phyloP scores from a whole-genome alignment of 2,888 invertebrate species.

The Epirrhoe alternata region DNA sequence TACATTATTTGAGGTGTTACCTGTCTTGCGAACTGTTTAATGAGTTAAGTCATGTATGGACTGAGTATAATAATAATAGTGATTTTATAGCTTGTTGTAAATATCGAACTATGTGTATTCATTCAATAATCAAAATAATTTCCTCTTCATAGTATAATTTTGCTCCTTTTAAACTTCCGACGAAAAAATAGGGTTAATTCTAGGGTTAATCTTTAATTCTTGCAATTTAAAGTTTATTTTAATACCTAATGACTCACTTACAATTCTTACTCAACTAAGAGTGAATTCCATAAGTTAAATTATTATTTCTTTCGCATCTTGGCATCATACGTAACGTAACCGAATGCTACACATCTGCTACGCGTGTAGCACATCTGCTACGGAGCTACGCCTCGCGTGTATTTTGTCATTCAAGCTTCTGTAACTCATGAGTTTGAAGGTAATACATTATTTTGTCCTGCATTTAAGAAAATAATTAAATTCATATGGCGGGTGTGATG shows the following conservation, averaged over 20 bases:
- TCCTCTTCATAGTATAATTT: no score
- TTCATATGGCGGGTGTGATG: background rate
- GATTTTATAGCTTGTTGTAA: no score
- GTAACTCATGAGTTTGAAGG: constrained; percentile 7
- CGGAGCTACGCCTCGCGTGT: constrained; percentile 41
- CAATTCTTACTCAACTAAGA: background rate
- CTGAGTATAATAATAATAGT: no score
- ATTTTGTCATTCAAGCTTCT: constrained; percentile 39
- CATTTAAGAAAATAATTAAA: background rate
- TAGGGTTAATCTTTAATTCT: background rate
- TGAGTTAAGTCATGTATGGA: constrained; percentile 5
- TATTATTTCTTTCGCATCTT: constrained; percentile 37
- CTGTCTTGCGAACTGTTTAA: constrained; percentile 24
- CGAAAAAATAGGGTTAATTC: no score
- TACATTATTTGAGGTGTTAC: constrained; percentile 31
- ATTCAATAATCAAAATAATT: no score
- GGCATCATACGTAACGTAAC: constrained; percentile 43
- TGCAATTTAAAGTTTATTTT: background rate
- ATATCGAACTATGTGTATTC: no score
- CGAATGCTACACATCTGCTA: constrained; percentile 44
- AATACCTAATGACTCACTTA: background rate
- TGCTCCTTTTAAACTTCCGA: no score
- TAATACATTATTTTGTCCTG: background rate
- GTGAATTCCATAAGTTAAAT: constrained; percentile 24
- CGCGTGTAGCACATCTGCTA: constrained; percentile 49